Conservation (phyloP, 2,888 invertebrate species). For the Drosophila peninsularis region DNA sequence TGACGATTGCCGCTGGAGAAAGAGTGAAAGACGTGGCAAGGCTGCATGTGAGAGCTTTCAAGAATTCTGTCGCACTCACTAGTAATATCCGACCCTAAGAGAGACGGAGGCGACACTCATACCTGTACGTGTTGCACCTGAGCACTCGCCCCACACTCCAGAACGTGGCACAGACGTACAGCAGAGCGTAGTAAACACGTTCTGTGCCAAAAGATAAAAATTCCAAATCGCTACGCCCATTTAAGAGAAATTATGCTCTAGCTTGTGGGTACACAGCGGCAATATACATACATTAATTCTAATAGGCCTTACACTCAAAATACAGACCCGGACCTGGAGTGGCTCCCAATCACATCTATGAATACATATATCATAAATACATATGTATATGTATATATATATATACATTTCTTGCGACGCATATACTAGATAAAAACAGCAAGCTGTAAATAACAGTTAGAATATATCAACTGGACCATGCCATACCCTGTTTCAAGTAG, state of each 20-base stretch:
- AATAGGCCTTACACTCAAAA: constrained; percentile 1
- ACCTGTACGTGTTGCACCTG: constrained; percentile 57
- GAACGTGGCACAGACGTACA: background rate
- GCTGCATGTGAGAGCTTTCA: constrained; percentile 30
- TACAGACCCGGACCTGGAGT: constrained; percentile 24
- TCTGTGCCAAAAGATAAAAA: constrained; percentile 58
- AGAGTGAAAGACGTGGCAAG: constrained; percentile 41
- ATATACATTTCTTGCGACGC: constrained; percentile 18
- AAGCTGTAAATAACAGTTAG: constrained; percentile 17
- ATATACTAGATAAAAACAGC: constrained; percentile 39
- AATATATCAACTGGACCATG: background rate
- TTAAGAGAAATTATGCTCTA: constrained; percentile 46
- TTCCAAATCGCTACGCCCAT: constrained; percentile 53
- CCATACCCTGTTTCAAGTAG: constrained; percentile 3
- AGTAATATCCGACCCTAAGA: background rate
- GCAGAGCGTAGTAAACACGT: constrained; percentile 45
- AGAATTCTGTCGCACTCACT: constrained; percentile 43
- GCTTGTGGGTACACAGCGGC: constrained; percentile 35
- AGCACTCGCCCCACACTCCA: constrained; percentile 9
- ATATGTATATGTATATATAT: constrained; percentile 3
- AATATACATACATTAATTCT: constrained; percentile 26
- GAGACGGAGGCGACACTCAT: background rate
- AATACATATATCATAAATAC: constrained; percentile 5
- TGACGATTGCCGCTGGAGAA: constrained; percentile 34
- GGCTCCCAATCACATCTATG: constrained; percentile 16